These are phyloP conservation scores for Malurus alboscapulatus DNA, from an alignment of 2,113 vertebrate species.

Conservation along the genomic window DNA sequence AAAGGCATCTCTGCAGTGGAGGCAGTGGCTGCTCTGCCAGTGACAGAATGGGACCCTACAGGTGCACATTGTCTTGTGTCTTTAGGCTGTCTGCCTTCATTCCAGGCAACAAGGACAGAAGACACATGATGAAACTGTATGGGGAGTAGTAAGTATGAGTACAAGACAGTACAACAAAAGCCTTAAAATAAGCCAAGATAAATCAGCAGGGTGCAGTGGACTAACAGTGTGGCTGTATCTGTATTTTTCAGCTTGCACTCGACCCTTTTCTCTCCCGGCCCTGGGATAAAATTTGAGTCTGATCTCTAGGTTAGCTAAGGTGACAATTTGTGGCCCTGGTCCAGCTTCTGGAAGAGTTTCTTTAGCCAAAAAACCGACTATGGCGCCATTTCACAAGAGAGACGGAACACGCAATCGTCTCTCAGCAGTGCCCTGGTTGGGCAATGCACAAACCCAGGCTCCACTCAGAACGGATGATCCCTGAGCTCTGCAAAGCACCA, in stretches of 20 bases:
- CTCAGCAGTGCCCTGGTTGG: background rate
- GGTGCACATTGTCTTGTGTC: background rate
- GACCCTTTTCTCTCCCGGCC: background rate
- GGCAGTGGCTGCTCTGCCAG: background rate
- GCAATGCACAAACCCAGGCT: background rate
- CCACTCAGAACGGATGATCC: background rate
- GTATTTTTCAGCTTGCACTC: background rate
- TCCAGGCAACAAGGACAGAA: background rate
- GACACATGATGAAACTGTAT: background rate
- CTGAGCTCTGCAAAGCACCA: background rate
- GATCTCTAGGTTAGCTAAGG: background rate
- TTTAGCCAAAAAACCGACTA: background rate
- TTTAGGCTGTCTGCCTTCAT: slow-evolving; percentile 11
- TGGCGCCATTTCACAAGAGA: background rate
- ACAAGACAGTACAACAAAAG: background rate
- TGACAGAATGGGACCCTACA: background rate
- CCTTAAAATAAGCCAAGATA: background rate
- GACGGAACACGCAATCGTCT: background rate
- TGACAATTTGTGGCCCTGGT: background rate
- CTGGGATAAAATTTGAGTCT: background rate
- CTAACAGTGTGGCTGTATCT: background rate
- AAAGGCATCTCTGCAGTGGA: background rate
- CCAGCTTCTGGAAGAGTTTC: background rate
- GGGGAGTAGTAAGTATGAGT: background rate
- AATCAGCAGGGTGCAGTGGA: background rate